Conservation (phyloP, 2,888 invertebrate genomes). For the Endomychus coccineus region DNA sequence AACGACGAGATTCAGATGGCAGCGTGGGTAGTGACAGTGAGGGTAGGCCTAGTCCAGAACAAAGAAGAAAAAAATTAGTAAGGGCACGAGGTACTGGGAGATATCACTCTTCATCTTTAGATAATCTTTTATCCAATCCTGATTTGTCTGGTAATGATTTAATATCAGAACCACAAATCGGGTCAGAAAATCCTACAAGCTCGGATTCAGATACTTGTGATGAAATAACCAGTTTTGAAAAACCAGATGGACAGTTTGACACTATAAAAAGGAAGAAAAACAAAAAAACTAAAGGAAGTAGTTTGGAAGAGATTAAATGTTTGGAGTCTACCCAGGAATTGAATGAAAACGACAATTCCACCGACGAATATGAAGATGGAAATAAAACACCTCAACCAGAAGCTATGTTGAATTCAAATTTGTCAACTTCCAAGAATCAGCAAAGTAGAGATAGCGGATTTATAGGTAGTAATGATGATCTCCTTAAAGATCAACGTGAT, state of each 20-base stretch:
- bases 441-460: constrained; percentile 84
- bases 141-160: constrained; percentile 44
- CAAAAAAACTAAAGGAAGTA: constrained; percentile 56
- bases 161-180: constrained; percentile 44
- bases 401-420: constrained; percentile 47
- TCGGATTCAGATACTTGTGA: constrained; percentile 68
- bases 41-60: constrained; percentile 80
- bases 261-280: constrained; percentile 77
- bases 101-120: constrained; percentile 74
- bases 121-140: constrained; percentile 64
- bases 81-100: constrained; percentile 76
- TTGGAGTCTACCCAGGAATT: constrained; percentile 56
- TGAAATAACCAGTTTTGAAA: constrained; percentile 61
- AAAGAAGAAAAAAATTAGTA: constrained; percentile 71
- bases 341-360: constrained; percentile 49
- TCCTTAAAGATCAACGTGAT: constrained; percentile 60
- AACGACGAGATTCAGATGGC: constrained; percentile 71
- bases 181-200: constrained; percentile 53
- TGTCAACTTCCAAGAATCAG: constrained; percentile 62
- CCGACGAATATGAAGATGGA: constrained; percentile 60
- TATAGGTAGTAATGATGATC: constrained; percentile 80
- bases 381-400: constrained; percentile 64
- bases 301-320: constrained; percentile 57
- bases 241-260: constrained; percentile 69
- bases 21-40: constrained; percentile 89